Evolutionary conservation across 1,140 invertebrate genomes (phyloP), one percentile per base, ranked within the genome.

Genomic region (Calephelis virginiensis): DNA sequence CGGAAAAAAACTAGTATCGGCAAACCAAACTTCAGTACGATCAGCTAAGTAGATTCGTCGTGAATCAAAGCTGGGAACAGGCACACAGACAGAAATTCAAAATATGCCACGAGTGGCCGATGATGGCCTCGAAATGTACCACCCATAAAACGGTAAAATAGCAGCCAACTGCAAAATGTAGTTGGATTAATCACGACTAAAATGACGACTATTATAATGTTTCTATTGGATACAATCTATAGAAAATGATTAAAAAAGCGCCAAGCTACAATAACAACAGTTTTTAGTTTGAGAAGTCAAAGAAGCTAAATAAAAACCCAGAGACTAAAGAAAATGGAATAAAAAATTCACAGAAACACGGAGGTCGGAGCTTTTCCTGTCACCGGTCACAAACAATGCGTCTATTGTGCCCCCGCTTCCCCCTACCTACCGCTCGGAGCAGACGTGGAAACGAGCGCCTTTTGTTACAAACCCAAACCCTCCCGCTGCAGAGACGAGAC

Each of bases 341-440:
- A 90, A 90, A 90, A 89, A 88, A 90, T 87, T 86, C 88, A 89
- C 79, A 90, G 85, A 88, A 89, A 89, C 88, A 89, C 85, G 86
- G 88, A 89, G 88, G 88, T 90, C 81, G 86, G 86, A 88, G 88
- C 88, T 90, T 90, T 90, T 90, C 86, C 88, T 88, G 88, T 89
- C 88, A 89, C 85, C 88, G 88, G 83, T 82, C 81, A 89, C 85
- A 89, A 89, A 90, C 88, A 90, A 90, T 90, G 80, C 81, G 75
- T 82, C 83, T 73, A 90, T 89, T 90, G 88, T 90, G 50, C 60
- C 73, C 67, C 61, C 60, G 62, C 68, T 61, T 74, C 71, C 76
- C 71, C 76, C 73, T 50, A 71, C 67, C 75, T 73, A 70, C 67
- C 75, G 65, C 73, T 69, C 71, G 74, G 78, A 79, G 74, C 77